A percentile compares a stretch with the other conserved stretches of the same genome.
Conservation (phyloP, 2,888 invertebrate genomes). For the Unio pictorum region DNA sequence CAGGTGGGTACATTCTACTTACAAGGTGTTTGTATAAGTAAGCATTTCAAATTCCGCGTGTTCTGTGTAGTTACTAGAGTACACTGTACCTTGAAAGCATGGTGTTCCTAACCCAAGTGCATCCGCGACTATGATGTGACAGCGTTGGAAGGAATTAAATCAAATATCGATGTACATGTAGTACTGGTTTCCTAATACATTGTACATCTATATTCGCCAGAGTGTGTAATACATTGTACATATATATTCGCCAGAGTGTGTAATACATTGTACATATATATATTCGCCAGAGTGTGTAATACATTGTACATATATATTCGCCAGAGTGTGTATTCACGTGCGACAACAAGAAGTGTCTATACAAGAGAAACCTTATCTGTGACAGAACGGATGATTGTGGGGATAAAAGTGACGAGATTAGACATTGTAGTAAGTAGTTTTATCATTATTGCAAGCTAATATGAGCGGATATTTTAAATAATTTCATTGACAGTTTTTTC, state of each 20-base stretch:
- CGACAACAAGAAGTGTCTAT: constrained; percentile 57
- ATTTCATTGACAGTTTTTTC: background rate
- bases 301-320: constrained; percentile 6
- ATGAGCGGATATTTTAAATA: too few species aligned
- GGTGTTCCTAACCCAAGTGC: too few species aligned
- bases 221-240: too few species aligned
- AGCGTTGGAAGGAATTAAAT: background rate
- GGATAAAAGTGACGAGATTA: constrained; percentile 63
- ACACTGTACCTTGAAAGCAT: too few species aligned
- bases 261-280: too few species aligned
- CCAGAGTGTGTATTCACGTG: constrained; percentile 63
- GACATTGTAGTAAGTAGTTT: constrained; percentile 51
- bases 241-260: too few species aligned
- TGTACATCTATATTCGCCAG: background rate
- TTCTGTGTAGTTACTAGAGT: too few species aligned
- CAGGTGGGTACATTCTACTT: too few species aligned
- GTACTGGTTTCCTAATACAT: background rate
- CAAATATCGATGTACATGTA: background rate
- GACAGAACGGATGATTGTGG: constrained; percentile 62
- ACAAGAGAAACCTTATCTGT: constrained; percentile 54
- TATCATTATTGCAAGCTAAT: background rate
- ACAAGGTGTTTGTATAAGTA: too few species aligned
- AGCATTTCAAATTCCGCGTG: too few species aligned
- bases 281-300: background rate
- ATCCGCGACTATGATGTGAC: too few species aligned